Evolutionary conservation across 2,113 vertebrate species (phyloP).

Genomic region (Laterallus jamaicensis): DNA sequence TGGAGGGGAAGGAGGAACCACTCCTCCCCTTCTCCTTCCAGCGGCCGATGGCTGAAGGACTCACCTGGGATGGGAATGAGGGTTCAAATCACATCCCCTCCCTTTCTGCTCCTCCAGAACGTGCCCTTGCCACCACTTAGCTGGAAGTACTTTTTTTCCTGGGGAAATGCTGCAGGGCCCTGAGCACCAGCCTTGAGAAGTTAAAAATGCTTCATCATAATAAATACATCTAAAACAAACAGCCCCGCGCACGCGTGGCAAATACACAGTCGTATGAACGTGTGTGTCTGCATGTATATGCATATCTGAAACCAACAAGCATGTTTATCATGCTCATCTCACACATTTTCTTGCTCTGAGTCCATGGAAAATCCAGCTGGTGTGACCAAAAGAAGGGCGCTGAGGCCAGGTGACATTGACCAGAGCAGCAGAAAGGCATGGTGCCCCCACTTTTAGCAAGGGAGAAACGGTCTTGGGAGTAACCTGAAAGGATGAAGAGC

Average conservation of each 20-base stretch:
- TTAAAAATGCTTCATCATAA: constrained; percentile 1
- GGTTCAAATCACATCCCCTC: background rate
- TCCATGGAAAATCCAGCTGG: background rate
- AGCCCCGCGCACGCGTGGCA: background rate
- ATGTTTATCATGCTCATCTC: background rate
- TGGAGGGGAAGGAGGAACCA: constrained; percentile 24
- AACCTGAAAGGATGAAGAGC: background rate
- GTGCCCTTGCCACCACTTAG: background rate
- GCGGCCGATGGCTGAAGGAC: background rate
- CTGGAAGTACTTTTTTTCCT: background rate
- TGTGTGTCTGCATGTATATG: background rate
- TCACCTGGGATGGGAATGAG: background rate
- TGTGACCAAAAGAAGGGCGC: background rate
- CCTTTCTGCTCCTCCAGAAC: background rate
- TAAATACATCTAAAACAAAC: background rate
- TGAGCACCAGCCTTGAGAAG: background rate
- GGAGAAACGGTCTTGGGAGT: background rate
- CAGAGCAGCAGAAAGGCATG: background rate
- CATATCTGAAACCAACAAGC: background rate
- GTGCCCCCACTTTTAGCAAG: background rate
- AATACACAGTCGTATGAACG: background rate
- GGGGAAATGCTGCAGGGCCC: background rate
- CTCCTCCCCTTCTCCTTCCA: background rate
- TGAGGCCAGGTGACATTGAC: background rate
- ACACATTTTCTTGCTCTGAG: background rate